Evolutionary conservation across 2,113 vertebrate genomes (phyloP).

Genomic region (Andinoacara biseriatus): DNA sequence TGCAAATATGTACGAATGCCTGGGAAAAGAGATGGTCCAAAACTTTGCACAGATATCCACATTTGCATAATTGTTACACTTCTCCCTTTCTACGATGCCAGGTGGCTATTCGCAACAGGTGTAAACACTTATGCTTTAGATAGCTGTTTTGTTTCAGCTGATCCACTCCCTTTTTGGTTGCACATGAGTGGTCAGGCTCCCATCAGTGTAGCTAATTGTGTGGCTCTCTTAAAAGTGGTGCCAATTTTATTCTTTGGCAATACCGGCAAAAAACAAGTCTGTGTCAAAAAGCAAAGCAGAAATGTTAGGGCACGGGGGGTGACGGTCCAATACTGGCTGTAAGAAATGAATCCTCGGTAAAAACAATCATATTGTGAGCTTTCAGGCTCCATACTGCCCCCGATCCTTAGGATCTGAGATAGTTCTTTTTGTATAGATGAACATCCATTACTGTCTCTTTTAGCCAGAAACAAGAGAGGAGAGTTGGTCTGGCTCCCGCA

Average conservation of each 20-base stretch:
- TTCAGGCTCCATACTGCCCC: slow-evolving; percentile 21
- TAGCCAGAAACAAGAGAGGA: slow-evolving; percentile 55
- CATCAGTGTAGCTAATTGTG: not conserved
- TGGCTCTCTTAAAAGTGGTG: not conserved
- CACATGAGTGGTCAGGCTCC: not conserved
- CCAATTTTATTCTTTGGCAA: not conserved
- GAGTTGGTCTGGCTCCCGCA: slow-evolving; percentile 41
- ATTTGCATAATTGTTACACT: not conserved
- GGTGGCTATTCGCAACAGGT: not conserved
- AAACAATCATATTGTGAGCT: slow-evolving; percentile 14
- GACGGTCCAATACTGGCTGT: not conserved
- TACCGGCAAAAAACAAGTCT: not conserved
- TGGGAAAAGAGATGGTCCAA: not conserved
- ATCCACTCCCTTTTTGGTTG: not conserved
- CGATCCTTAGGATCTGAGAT: slow-evolving; percentile 38
- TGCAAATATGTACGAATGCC: not conserved
- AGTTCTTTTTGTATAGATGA: slow-evolving; percentile 36
- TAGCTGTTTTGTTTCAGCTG: not conserved
- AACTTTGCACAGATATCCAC: not conserved
- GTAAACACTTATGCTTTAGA: not conserved
- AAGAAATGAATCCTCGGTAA: slow-evolving; percentile 4
- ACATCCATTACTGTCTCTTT: slow-evolving; percentile 68
- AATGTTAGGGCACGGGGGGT: not conserved
- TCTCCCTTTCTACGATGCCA: slow-evolving; percentile 2
- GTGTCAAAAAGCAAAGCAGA: not conserved